phyloP scores from a whole-genome alignment of 2,113 vertebrate species.

The Grallaria varia region DNA sequence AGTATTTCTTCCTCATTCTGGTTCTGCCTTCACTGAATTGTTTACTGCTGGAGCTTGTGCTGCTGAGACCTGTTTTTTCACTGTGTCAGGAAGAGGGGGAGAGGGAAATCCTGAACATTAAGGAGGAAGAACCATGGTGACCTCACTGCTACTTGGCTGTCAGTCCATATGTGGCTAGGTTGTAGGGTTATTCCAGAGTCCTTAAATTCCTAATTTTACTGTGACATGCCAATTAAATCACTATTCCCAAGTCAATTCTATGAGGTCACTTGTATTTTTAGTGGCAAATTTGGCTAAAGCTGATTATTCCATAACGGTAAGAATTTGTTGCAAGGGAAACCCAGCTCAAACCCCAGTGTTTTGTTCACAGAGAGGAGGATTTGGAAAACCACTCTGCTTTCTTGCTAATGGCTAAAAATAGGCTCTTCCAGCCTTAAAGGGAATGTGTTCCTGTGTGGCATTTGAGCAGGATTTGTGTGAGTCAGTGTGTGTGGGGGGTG shows the following conservation, averaged over 20 bases:
- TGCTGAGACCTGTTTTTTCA: neutral
- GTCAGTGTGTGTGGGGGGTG: neutral
- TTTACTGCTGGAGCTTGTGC: neutral
- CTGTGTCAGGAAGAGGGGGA: slow-evolving; percentile 1
- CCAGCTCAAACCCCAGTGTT: neutral
- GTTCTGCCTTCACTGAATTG: neutral
- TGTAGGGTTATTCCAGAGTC: neutral
- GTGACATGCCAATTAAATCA: neutral
- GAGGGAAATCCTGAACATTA: neutral
- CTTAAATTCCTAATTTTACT: neutral
- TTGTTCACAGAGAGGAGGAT: neutral
- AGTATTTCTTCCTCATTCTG: neutral
- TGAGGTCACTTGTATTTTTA: neutral
- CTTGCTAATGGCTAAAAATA: slow-evolving; percentile 47
- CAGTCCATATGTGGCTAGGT: neutral
- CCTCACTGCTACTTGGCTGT: neutral
- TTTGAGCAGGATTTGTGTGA: neutral
- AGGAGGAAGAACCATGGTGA: neutral
- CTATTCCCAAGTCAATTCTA: neutral
- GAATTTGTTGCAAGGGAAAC: neutral
- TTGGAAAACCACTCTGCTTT: slow-evolving; percentile 24
- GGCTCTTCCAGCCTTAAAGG: slow-evolving; percentile 5
- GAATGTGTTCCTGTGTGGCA: neutral
- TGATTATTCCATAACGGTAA: neutral
- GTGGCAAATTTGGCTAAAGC: neutral